Evolutionary conservation across 2,888 invertebrate genomes (phyloP).

Genomic region (Malthinus seriepunctatus): DNA sequence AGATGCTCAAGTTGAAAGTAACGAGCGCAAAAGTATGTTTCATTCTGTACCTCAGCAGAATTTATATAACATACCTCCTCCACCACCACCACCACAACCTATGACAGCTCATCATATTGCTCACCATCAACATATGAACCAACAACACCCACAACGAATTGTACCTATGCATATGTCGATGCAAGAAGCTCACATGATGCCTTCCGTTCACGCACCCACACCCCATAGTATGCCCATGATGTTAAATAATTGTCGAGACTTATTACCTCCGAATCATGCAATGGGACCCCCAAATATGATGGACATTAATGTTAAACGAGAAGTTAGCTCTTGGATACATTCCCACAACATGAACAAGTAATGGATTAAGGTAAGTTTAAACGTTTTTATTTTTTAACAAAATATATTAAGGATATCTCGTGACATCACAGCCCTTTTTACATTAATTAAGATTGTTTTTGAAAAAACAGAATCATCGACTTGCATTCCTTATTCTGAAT

Average conservation of each 20-base stretch:
- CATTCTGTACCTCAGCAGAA: constrained; percentile 19
- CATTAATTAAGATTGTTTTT: neutral
- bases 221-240: constrained; percentile 35
- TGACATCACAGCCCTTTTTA: constrained; percentile 1
- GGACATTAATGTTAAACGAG: constrained; percentile 24
- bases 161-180: constrained; percentile 36
- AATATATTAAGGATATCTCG: constrained; percentile 2
- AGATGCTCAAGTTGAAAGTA: constrained; percentile 1
- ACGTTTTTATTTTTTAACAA: neutral
- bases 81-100: neutral
- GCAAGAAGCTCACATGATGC: constrained; percentile 37
- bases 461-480: neutral
- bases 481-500: neutral
- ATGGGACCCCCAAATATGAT: constrained; percentile 33
- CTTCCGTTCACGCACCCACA: constrained; percentile 24
- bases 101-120: constrained; percentile 8
- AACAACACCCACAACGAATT: constrained; percentile 33
- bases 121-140: constrained; percentile 24
- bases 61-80: constrained; percentile 8
- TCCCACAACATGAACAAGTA: constrained; percentile 25
- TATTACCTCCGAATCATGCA: constrained; percentile 31
- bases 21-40: constrained; percentile 8
- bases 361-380: neutral
- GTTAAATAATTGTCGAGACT: constrained; percentile 33
- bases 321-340: constrained; percentile 34